phyloP scores from a whole-genome alignment of 1,140 invertebrate species.

The Diabrotica virgifera region DNA sequence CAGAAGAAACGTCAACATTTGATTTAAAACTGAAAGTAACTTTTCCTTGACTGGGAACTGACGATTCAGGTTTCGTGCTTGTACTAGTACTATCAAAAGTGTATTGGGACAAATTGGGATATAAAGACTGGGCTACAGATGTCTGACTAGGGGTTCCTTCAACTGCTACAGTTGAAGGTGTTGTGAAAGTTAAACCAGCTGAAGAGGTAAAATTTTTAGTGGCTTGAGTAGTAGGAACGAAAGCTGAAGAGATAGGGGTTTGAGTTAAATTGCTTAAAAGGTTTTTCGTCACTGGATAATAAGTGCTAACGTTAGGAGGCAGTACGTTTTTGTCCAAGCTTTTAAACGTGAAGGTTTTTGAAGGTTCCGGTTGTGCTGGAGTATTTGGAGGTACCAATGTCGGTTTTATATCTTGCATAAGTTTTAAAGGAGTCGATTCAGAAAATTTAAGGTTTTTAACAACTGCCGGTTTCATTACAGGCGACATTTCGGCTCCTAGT shows the following conservation, averaged over 20 bases:
- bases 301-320: not conserved
- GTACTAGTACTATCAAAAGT: not conserved
- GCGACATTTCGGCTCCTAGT: constrained; percentile 27
- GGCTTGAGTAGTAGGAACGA: constrained; percentile 21
- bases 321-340: not conserved
- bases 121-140: not conserved
- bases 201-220: constrained; percentile 2
- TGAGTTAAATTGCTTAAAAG: constrained; percentile 11
- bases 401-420: constrained; percentile 6
- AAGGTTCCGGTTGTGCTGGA: not conserved
- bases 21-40: not conserved
- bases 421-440: constrained; percentile 32
- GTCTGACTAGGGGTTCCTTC: too few species aligned
- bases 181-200: not conserved
- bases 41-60: not conserved
- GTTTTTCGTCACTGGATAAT: not conserved
- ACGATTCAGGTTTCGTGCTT: not conserved
- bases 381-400: constrained; percentile 8
- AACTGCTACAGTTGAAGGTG: not conserved
- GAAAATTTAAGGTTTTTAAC: constrained; percentile 29
- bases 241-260: constrained; percentile 9
- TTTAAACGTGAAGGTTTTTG: constrained; percentile 11
- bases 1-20: too few species aligned
- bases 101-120: not conserved
- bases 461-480: constrained; percentile 21